phyloP scores from a whole-genome alignment of 1,140 invertebrate genomes.

The Pentalonia nigronervosa region DNA sequence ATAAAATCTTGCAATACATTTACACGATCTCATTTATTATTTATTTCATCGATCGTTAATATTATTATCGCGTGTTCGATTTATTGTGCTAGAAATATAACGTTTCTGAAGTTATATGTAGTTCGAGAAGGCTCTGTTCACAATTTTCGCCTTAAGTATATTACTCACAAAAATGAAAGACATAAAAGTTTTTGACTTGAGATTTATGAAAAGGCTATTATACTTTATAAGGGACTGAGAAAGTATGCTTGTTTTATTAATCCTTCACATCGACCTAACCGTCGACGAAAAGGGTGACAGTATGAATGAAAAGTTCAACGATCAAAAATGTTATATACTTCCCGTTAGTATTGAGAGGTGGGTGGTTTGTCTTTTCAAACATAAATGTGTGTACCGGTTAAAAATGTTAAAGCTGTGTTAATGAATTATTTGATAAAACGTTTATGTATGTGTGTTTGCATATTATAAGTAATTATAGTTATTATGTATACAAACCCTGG shows the following conservation, averaged over 20 bases:
- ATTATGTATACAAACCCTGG: not conserved
- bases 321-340: not conserved
- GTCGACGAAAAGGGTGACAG: not conserved
- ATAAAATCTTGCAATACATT: not conserved
- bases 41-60: not conserved
- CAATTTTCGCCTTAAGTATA: not conserved
- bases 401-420: not conserved
- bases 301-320: not conserved
- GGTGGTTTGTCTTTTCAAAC: not conserved
- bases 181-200: not conserved
- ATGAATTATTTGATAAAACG: not conserved
- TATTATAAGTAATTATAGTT: not conserved
- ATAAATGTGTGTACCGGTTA: not conserved
- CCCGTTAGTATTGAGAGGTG: not conserved
- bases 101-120: not conserved
- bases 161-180: not conserved
- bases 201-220: not conserved
- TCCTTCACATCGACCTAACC: not conserved
- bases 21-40: not conserved
- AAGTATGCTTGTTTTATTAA: not conserved
- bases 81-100: not conserved
- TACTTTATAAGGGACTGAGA: not conserved
- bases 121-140: not conserved
- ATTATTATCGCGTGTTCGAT: not conserved
- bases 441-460: not conserved